These are phyloP conservation scores for Drosophila pandora DNA, from an alignment of 1,140 invertebrate species.

Conservation along the genomic window DNA sequence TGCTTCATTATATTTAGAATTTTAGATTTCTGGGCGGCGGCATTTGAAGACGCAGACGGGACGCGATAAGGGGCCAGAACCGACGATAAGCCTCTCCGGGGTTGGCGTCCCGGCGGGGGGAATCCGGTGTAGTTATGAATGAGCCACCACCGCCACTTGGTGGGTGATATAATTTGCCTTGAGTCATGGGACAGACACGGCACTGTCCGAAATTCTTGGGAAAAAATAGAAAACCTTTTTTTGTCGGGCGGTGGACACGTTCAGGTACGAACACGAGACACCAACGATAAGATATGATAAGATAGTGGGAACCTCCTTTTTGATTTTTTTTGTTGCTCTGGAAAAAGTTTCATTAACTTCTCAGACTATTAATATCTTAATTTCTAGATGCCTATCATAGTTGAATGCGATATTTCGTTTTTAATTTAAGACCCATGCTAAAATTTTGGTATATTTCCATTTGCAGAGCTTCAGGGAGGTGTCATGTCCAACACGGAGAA, in stretches of 20 bases:
- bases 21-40: constrained; percentile 33
- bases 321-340: neutral
- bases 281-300: constrained; percentile 36
- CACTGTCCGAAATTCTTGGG: constrained; percentile 4
- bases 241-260: constrained; percentile 29
- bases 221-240: constrained; percentile 1
- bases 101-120: constrained; percentile 1
- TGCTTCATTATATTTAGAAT: constrained; percentile 48
- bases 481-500: constrained; percentile 76
- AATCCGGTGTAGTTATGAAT: constrained; percentile 53
- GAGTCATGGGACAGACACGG: constrained; percentile 53
- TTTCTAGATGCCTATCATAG: constrained; percentile 19
- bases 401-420: constrained; percentile 16
- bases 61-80: constrained; percentile 16
- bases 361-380: constrained; percentile 26
- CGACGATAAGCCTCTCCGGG: constrained; percentile 16
- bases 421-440: constrained; percentile 41
- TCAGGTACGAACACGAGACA: constrained; percentile 54
- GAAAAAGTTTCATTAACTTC: constrained; percentile 50
- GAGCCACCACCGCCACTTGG: constrained; percentile 18
- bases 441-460: constrained; percentile 35
- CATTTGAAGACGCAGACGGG: constrained; percentile 40
- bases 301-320: constrained; percentile 5
- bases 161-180: constrained; percentile 47
- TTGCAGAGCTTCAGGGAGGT: constrained; percentile 36